Conservation (phyloP, 2,113 vertebrate genomes). For the Rhinolophus ferrumequinum region DNA sequence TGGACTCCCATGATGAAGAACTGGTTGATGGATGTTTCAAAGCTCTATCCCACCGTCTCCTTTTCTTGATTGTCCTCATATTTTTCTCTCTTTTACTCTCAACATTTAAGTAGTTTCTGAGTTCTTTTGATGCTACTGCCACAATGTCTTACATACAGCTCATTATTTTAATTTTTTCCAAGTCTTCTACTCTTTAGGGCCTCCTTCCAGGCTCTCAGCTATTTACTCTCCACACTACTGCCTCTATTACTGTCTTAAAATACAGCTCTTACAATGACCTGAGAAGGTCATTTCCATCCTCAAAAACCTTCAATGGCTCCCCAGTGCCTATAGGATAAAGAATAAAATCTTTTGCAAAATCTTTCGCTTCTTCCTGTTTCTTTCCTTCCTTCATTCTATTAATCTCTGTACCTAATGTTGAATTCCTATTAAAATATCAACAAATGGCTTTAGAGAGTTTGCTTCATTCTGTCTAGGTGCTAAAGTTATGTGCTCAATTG, state of each 20-base stretch:
- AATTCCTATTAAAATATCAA: slow-evolving; percentile 49
- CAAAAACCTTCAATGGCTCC: not conserved
- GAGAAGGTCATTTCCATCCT: not conserved
- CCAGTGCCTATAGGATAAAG: not conserved
- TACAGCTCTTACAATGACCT: not conserved
- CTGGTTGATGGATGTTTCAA: not conserved
- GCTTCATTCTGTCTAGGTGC: slow-evolving; percentile 25
- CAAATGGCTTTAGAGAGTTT: not conserved
- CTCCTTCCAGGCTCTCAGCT: not conserved
- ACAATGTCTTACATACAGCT: not conserved
- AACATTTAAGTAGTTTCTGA: not conserved
- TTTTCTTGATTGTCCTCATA: not conserved
- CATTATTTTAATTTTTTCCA: not conserved
- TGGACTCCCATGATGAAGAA: not conserved
- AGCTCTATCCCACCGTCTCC: not conserved
- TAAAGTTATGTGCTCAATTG: not conserved
- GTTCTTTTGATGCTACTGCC: not conserved
- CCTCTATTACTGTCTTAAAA: slow-evolving; percentile 25
- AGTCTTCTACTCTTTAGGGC: not conserved
- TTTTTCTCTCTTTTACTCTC: not conserved
- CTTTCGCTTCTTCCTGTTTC: not conserved
- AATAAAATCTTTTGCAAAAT: not conserved
- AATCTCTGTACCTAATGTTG: not conserved
- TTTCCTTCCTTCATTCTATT: slow-evolving; percentile 32
- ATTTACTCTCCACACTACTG: not conserved